These are phyloP conservation scores for Heloderma charlesbogerti DNA, from an alignment of 2,113 vertebrate species.

Conservation along the genomic window DNA sequence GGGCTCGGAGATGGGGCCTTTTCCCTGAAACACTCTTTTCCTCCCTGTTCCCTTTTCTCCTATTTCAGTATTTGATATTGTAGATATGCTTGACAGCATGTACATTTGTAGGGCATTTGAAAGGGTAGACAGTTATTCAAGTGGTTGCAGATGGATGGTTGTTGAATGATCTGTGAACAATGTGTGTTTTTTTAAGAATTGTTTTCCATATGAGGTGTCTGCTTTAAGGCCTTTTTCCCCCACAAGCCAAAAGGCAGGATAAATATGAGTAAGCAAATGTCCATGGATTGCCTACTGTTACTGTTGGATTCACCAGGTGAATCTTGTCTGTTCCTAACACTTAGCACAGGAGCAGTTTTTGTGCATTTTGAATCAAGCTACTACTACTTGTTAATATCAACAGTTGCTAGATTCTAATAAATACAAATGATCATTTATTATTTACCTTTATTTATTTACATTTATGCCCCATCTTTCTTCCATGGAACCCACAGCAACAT, in stretches of 20 bases:
- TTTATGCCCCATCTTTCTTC: not conserved
- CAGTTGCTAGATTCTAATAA: not conserved
- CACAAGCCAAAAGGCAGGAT: not conserved
- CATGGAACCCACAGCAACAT: too few species aligned
- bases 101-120: not conserved
- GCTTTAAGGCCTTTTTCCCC: not conserved
- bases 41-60: not conserved
- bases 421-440: not conserved
- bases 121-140: not conserved
- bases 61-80: not conserved
- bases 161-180: too few species aligned
- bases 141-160: not conserved
- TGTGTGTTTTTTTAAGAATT: not conserved
- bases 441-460: not conserved
- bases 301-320: not conserved
- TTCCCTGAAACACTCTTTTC: not conserved
- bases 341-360: not conserved
- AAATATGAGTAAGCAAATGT: not conserved
- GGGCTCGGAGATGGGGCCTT: not conserved
- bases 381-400: not conserved
- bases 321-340: not conserved
- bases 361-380: not conserved
- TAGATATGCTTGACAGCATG: not conserved
- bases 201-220: not conserved
- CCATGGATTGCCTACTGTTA: not conserved